Evolutionary conservation across 2,888 invertebrate species (phyloP), one percentile per base, ranked within the genome.

Genomic region (Taphrorychus bicolor): DNA sequence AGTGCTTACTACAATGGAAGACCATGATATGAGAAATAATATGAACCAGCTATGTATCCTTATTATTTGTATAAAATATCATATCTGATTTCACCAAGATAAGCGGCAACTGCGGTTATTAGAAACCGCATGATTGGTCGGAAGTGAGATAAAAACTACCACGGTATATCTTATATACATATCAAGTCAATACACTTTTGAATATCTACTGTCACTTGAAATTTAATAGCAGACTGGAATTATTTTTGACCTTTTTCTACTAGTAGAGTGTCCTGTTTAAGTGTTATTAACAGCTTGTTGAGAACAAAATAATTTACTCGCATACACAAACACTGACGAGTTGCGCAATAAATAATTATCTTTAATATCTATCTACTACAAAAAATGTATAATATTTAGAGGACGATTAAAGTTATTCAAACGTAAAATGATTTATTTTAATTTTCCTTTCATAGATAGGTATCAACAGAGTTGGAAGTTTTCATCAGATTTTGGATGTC

Each of bases 41-140:
- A 11, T 32, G 9, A 3, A 7, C 32, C 3, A 32, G 11, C 32
- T 32, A 1, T 32, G 32, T 32, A 32, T 32, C 32, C 7, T n/a
- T n/a, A n/a, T n/a, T 32, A 32, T 32, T 32, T 32, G 45, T 45
- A 45, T 45, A 45, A 45, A 45, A 51, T 51, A n/a, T 51, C 22
- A 21, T 21, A 51, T 51, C 51, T 51, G 22, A 51, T 51, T 51
- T 51, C 51, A 16, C 16, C 14, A 3, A 45, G 51, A 51, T 51
- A 51, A 51, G 21, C 14, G 18, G 18, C 18, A 51, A 5, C 21
- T 51, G 51, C 51, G 51, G 51, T 51, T 51, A 51, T 2, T 11
- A 51, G 19, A 45, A 51, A 51, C 51, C 51, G 21, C 51, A 2
- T 51, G 19, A 51, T 51, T 18, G 51, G 3, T 21, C n/a, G 21